Conservation (phyloP, 1,140 invertebrate species). For the Heliconius hermathena region DNA sequence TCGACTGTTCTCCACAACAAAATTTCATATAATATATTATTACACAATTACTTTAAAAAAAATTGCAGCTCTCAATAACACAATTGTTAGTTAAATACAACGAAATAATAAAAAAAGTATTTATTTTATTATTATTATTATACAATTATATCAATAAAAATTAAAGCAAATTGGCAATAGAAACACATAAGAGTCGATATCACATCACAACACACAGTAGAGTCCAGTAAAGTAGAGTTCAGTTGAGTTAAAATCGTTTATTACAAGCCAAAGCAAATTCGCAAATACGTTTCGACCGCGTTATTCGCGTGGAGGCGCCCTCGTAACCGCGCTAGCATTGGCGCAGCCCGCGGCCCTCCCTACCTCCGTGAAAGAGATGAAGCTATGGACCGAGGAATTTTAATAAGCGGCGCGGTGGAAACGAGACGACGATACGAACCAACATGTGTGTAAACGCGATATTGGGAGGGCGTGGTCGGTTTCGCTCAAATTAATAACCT, state of each 20-base stretch:
- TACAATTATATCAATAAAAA: neutral
- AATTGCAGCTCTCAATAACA: neutral
- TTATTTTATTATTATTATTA: neutral
- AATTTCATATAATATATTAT: neutral
- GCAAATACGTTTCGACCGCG: conserved; percentile 61
- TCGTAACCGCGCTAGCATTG: conserved; percentile 76
- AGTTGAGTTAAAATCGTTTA: conserved; percentile 18
- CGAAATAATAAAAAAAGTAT: neutral
- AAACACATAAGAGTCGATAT: conserved; percentile 13
- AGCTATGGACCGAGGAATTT: conserved; percentile 76
- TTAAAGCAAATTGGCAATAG: no score
- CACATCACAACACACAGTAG: conserved; percentile 15
- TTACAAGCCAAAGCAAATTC: conserved; percentile 37
- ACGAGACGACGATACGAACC: conserved; percentile 68
- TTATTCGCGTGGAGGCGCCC: conserved; percentile 75
- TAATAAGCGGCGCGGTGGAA: conserved; percentile 77
- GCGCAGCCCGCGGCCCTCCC: conserved; percentile 63
- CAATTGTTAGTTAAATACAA: neutral
- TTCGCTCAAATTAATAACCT: conserved; percentile 79
- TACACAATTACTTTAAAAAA: neutral
- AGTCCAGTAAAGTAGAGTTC: neutral
- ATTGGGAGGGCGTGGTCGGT: conserved; percentile 74
- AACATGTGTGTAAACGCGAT: conserved; percentile 76
- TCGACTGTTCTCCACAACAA: conserved; percentile 35
- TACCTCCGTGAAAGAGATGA: conserved; percentile 70